Conservation (phyloP, 2,797 vertebrate genomes). For the Geotria australis region DNA sequence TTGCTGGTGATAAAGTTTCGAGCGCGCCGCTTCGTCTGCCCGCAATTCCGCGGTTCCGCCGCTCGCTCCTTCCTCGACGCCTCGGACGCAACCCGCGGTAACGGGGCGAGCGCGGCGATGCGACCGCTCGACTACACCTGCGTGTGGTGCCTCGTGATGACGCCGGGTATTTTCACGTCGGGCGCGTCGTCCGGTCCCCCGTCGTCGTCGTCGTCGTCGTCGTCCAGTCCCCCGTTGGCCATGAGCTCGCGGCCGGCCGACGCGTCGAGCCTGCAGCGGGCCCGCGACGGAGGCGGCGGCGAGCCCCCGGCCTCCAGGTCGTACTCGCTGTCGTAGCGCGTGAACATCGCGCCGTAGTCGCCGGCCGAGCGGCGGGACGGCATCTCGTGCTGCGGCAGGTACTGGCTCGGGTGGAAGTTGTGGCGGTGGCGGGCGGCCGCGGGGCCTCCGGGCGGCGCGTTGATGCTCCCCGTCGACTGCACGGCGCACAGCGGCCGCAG, state of each 20-base stretch:
- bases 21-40: no score
- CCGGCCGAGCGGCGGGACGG: slow-evolving; percentile 13
- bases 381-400: slow-evolving; percentile 43
- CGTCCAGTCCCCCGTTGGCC: not conserved
- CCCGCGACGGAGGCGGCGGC: not conserved
- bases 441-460: slow-evolving; percentile 6
- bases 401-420: slow-evolving; percentile 62
- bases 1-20: no score
- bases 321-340: not conserved
- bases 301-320: not conserved
- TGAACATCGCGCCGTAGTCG: not conserved
- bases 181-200: not conserved
- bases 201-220: not conserved
- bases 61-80: no score
- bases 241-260: no score
- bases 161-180: not conserved
- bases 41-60: no score
- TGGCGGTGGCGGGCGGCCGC: slow-evolving; percentile 29
- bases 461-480: slow-evolving; percentile 10
- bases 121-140: not conserved
- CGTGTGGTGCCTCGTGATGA: not conserved
- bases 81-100: no score
- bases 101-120: no score
- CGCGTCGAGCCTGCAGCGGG: no score
- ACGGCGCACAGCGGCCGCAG: slow-evolving; percentile 30